Conservation (phyloP, 2,797 vertebrate genomes). For the Merluccius polli region DNA sequence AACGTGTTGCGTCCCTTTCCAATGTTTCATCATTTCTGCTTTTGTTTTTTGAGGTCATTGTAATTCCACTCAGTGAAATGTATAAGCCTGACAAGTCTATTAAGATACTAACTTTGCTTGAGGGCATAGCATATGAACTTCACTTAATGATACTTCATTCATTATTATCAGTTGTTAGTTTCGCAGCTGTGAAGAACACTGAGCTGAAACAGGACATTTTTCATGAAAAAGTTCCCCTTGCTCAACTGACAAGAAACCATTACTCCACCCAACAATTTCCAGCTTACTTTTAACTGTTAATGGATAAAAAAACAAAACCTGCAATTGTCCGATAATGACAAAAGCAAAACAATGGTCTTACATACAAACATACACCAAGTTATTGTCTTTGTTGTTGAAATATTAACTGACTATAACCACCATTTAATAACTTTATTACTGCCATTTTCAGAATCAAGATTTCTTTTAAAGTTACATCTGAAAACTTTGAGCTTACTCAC, state of each 20-base stretch:
- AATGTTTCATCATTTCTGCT: neutral
- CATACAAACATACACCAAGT: neutral
- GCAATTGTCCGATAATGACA: neutral
- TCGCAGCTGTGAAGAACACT: neutral
- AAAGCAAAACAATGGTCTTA: neutral
- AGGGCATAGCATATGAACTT: neutral
- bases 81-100: neutral
- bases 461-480: neutral
- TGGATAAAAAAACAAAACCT: neutral
- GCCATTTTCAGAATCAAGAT: neutral
- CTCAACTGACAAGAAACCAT: neutral
- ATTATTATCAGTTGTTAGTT: conserved; percentile 1
- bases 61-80: neutral
- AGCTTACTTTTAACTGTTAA: neutral
- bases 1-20: neutral
- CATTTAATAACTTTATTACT: too few species aligned
- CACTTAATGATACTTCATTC: neutral
- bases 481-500: neutral
- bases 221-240: neutral
- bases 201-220: neutral
- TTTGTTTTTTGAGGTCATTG: neutral
- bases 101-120: conserved; percentile 2
- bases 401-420: neutral
- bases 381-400: neutral
- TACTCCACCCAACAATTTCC: neutral